Evolutionary conservation across 64 coral and sea anemone species (phyloP).

Genomic region (Stichodactyla helianthus): DNA sequence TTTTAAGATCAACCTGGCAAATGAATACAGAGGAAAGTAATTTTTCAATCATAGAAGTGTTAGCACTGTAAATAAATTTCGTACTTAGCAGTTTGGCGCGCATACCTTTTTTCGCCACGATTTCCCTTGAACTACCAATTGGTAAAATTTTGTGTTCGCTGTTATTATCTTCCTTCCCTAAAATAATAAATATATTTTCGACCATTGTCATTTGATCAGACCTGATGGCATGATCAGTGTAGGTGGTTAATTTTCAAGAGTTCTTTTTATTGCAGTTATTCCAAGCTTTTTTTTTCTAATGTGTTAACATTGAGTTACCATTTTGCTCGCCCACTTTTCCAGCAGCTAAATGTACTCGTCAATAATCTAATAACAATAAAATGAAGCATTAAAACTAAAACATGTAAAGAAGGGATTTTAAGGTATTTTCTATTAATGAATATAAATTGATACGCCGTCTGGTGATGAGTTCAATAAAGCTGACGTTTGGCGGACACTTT

Average conservation of each 20-base stretch:
- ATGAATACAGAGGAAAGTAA: not conserved
- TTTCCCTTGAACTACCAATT: not conserved
- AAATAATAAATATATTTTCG: not conserved
- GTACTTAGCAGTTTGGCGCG: not conserved
- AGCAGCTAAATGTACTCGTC: not conserved
- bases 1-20: not conserved
- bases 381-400: not conserved
- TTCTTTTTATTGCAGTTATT: too few species aligned
- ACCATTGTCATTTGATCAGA: not conserved
- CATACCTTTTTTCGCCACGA: not conserved
- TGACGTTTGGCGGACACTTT: too few species aligned
- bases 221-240: not conserved
- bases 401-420: not conserved
- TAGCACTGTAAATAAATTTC: not conserved
- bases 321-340: conserved; percentile 6
- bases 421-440: too few species aligned
- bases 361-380: not conserved
- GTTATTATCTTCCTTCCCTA: conserved; percentile 6
- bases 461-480: not conserved
- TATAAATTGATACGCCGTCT: too few species aligned
- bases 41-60: not conserved
- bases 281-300: too few species aligned
- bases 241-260: too few species aligned
- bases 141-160: conserved; percentile 5
- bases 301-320: conserved; percentile 9